phyloP scores from a whole-genome alignment of 2,888 invertebrate genomes.

The Tortricodes alternella region DNA sequence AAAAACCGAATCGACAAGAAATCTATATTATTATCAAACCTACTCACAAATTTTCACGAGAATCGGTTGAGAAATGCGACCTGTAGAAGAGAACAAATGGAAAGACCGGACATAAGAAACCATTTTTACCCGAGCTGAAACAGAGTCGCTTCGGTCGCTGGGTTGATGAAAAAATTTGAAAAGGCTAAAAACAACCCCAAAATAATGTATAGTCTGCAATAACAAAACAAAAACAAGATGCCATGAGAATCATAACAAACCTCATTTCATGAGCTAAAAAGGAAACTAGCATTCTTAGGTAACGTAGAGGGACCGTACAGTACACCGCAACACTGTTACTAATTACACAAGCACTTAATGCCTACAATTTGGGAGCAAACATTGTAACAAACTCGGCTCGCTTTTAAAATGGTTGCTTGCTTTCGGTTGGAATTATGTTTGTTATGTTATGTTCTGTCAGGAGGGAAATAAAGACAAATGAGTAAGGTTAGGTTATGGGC shows the following conservation, averaged over 20 bases:
- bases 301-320: conserved; percentile 6
- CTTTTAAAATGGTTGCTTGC: conserved; percentile 11
- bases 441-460: not conserved
- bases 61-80: no score
- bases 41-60: no score
- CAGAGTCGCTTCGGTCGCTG: no score
- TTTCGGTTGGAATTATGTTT: not conserved
- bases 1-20: no score
- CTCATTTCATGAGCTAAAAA: not conserved
- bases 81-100: no score
- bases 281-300: not conserved
- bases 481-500: conserved; percentile 22
- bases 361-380: conserved; percentile 9
- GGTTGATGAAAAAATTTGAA: no score
- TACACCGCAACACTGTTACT: conserved; percentile 10
- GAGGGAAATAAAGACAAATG: conserved; percentile 25
- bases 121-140: no score
- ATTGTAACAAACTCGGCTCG: conserved; percentile 8
- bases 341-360: conserved; percentile 18
- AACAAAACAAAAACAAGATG: not conserved
- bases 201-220: not conserved
- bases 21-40: no score
- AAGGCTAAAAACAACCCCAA: no score
- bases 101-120: no score
- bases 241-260: no score